phyloP scores from a whole-genome alignment of 2,888 invertebrate species.

The Eupithecia subfuscata region DNA sequence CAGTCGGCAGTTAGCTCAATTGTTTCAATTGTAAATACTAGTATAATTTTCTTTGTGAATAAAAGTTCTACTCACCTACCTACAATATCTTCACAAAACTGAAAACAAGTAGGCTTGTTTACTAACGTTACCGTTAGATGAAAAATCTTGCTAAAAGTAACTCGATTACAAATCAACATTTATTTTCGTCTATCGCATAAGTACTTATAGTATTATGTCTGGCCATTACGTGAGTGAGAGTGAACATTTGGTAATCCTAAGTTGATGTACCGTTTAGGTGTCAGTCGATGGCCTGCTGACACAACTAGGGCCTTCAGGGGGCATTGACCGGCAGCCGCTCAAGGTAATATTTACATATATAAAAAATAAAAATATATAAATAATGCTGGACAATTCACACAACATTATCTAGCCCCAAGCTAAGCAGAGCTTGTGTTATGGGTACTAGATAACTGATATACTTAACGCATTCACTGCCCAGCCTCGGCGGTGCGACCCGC shows the following conservation, averaged over 20 bases:
- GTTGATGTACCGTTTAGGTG: conserved; percentile 76
- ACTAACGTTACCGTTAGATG: neutral
- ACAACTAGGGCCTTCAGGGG: conserved; percentile 65
- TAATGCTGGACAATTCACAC: too few species aligned
- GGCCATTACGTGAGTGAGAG: conserved; percentile 74
- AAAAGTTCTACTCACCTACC: too few species aligned
- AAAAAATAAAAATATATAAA: too few species aligned
- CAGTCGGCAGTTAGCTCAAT: too few species aligned
- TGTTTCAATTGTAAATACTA: too few species aligned
- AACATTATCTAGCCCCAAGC: too few species aligned
- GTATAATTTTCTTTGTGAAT: too few species aligned
- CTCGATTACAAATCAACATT: conserved; percentile 26
- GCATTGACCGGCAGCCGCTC: conserved; percentile 52
- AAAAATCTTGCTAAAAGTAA: conserved; percentile 16
- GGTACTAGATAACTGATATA: neutral
- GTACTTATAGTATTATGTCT: conserved; percentile 31
- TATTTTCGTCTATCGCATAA: conserved; percentile 19
- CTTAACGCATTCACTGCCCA: too few species aligned
- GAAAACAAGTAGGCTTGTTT: neutral
- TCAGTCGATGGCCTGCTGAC: conserved; percentile 80
- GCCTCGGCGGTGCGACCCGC: too few species aligned
- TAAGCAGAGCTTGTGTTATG: too few species aligned
- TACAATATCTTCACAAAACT: neutral
- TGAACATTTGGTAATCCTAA: conserved; percentile 78
- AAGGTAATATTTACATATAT: too few species aligned